Base-by-base conservation (phyloP, 2,797 vertebrate genomes). In the Gymnothorax javanicus region DNA sequence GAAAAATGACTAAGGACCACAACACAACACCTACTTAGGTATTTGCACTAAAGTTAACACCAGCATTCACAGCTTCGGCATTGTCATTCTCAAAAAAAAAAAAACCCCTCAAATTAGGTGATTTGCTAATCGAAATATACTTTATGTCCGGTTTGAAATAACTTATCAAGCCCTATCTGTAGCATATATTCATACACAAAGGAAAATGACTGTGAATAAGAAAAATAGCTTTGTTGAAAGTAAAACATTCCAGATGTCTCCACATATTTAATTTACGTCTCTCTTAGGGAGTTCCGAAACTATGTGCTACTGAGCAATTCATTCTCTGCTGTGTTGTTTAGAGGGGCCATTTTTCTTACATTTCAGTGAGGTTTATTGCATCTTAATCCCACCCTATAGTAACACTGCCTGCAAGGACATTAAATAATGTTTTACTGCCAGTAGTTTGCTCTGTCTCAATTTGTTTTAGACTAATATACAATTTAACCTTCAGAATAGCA, bases 401-500 rank as follows among this genome's bases (percentile, higher is more conserved):
- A 93, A 94, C 94, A 86, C 91, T 92, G 93, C 93, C 91, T 92
- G 91, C 93, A 91, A 93, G 92, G 93, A 94, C 94, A 87, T 95
- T 95, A 96, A 95, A 95, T 95, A 96, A 94, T 95, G 92, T 91
- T 89, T 92, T 91, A 88, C 94, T 95, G 94, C 93, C 94, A 94
- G 89, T 86, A 25, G 91, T 84, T 94, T 94, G 92, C 93, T 95
- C 95, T 93, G 90, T 94, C 94, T 94, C 95, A 96, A 96, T 96
- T 96, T 96, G 94, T 97, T 96, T 95, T 95, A 95, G 94, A 95
- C 94, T 95, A 95, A 95, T 94, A 96, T 94, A 95, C 95, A 96
- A 95, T 96, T 97, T 96, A 96, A 95, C 94, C 93, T 95, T 97
- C 84, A 95, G 92, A 93, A 93, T 91, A 92, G 95, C 95, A 96